These are phyloP conservation scores for Myotis lucifugus DNA, from an alignment of 2,113 vertebrate genomes.

Conservation along the genomic window DNA sequence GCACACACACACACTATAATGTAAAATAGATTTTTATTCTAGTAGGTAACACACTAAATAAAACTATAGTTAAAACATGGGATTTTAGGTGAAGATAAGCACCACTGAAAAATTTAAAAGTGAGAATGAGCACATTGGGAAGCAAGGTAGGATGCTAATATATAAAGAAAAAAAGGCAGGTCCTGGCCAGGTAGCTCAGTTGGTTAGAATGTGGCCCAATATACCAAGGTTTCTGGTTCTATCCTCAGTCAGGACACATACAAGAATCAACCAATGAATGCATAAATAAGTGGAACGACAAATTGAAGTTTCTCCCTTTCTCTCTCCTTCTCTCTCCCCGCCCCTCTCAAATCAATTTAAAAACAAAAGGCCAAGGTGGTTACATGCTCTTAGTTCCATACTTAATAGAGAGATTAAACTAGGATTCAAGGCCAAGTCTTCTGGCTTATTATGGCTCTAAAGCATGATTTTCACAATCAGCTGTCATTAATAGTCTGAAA, in stretches of 20 bases:
- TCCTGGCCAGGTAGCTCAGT: neutral
- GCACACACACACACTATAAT: neutral
- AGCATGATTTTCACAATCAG: neutral
- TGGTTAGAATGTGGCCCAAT: neutral
- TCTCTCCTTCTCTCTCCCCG: no score
- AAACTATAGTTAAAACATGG: neutral
- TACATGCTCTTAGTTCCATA: neutral
- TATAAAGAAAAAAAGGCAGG: neutral
- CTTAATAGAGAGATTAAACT: neutral
- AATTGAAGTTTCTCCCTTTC: neutral
- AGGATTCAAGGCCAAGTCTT: neutral
- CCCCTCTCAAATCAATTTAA: no score
- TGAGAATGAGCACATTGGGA: neutral
- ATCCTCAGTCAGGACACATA: no score
- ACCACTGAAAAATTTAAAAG: neutral
- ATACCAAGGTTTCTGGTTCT: no score
- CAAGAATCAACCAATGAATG: neutral
- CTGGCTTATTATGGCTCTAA: neutral
- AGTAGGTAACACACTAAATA: neutral
- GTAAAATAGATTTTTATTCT: neutral
- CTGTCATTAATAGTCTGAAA: neutral
- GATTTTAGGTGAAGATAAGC: neutral
- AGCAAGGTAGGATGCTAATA: neutral
- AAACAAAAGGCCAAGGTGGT: neutral
- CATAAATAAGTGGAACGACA: neutral